Evolutionary conservation across 2,888 invertebrate genomes (phyloP).

Genomic region (Nesidiocoris tenuis): DNA sequence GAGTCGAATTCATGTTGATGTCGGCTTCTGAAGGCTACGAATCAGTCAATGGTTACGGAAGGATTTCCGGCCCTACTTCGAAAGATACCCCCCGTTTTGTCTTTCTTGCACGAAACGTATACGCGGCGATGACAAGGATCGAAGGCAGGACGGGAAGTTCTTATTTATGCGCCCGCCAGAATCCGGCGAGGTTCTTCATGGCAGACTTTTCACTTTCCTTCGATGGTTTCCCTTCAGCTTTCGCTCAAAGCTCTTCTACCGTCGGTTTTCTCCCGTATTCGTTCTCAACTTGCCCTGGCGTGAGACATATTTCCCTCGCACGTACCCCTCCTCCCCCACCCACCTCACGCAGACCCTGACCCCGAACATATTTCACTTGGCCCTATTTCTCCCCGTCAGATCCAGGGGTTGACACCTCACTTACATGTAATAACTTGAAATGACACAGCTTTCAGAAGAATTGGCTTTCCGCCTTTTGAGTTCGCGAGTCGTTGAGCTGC

Average conservation of each 20-base stretch:
- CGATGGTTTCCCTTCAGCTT: not conserved
- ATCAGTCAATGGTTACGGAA: not conserved
- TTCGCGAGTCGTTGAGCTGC: slow-evolving; percentile 1
- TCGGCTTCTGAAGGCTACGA: not conserved
- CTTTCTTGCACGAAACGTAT: not conserved
- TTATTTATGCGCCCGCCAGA: not conserved
- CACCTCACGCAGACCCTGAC: not conserved
- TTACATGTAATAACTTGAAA: slow-evolving; percentile 38
- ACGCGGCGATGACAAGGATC: not conserved
- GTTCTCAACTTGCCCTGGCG: not conserved
- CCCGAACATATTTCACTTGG: slow-evolving; percentile 32
- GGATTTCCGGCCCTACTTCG: not conserved
- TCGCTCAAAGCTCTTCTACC: not conserved
- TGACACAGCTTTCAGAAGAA: slow-evolving; percentile 34
- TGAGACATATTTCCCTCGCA: not conserved
- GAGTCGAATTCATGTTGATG: not conserved
- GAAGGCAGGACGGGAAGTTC: not conserved
- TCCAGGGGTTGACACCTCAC: slow-evolving; percentile 35
- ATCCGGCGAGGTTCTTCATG: not conserved
- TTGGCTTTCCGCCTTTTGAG: slow-evolving; percentile 18
- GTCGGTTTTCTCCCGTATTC: not conserved
- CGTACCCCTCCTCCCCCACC: not conserved
- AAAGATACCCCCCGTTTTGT: not conserved
- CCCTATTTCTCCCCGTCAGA: slow-evolving; percentile 30
- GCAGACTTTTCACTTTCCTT: not conserved